Evolutionary conservation across 2,113 vertebrate species (phyloP).

Genomic region (Melanotaenia duboulayi): DNA sequence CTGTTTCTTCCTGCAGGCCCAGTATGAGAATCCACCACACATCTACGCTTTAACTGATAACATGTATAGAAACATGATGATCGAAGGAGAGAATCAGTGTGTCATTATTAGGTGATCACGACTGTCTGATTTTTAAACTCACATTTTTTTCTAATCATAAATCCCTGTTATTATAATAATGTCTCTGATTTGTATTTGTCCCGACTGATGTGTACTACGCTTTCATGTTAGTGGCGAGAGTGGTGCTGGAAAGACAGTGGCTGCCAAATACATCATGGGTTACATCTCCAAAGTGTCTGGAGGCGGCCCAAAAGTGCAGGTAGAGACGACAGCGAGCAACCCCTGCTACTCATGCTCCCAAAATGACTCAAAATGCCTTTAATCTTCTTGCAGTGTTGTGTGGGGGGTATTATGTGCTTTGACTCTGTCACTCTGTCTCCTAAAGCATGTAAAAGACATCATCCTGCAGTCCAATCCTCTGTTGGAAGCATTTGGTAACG

Average conservation of each 20-base stretch:
- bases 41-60: conserved; percentile 96
- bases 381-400: not conserved
- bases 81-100: conserved; percentile 95
- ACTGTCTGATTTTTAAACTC: not conserved
- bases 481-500: conserved; percentile 86
- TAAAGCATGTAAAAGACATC: conserved; percentile 86
- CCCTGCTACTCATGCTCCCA: not conserved
- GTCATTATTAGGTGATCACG: conserved; percentile 89
- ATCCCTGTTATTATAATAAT: not conserved
- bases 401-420: not conserved
- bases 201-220: not conserved
- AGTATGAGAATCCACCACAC: conserved; percentile 97
- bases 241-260: conserved; percentile 96
- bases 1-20: conserved; percentile 83
- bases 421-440: conserved; percentile 8
- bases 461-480: conserved; percentile 87
- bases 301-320: conserved; percentile 96
- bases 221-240: conserved; percentile 89
- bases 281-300: conserved; percentile 99
- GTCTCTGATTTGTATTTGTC: not conserved
- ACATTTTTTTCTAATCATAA: not conserved
- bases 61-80: conserved; percentile 99
- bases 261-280: conserved; percentile 98
- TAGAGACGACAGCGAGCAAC: conserved; percentile 45
- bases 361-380: not conserved